These are phyloP conservation scores for Blennius ocellaris DNA, from an alignment of 2,113 vertebrate species.

Conservation along the genomic window DNA sequence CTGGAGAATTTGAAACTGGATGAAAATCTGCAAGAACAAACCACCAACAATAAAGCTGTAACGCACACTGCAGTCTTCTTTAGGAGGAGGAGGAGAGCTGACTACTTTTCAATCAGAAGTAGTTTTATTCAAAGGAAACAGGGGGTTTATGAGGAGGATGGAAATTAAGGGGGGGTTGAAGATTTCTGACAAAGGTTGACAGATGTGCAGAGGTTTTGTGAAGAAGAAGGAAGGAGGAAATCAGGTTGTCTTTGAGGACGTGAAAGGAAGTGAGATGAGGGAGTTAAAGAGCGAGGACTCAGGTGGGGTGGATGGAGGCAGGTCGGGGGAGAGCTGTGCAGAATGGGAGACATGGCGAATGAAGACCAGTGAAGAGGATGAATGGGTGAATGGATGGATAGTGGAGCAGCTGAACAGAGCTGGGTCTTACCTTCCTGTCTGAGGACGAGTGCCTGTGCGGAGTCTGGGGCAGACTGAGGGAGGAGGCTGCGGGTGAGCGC, in stretches of 20 bases:
- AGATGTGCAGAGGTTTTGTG: not conserved
- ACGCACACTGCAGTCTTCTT: not conserved
- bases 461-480: constrained; percentile 80
- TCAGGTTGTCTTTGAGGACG: constrained; percentile 2
- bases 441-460: constrained; percentile 74
- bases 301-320: constrained; percentile 51
- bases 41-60: not conserved
- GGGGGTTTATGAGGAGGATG: constrained; percentile 8
- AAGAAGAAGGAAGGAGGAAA: constrained; percentile 15
- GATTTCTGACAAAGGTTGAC: not conserved
- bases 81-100: not conserved
- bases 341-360: constrained; percentile 48
- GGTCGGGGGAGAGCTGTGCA: constrained; percentile 20
- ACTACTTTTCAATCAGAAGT: not conserved
- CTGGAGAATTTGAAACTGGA: not conserved
- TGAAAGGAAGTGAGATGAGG: constrained; percentile 3
- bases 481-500: constrained; percentile 25
- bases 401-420: constrained; percentile 59
- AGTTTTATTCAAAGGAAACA: constrained; percentile 8
- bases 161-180: constrained; percentile 27
- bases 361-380: constrained; percentile 56
- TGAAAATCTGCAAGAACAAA: not conserved
- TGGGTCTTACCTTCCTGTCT: constrained; percentile 77
- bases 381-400: constrained; percentile 57
- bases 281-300: constrained; percentile 31